Conservation (phyloP, 2,888 invertebrate genomes). For the Oxycera nigricornis region DNA sequence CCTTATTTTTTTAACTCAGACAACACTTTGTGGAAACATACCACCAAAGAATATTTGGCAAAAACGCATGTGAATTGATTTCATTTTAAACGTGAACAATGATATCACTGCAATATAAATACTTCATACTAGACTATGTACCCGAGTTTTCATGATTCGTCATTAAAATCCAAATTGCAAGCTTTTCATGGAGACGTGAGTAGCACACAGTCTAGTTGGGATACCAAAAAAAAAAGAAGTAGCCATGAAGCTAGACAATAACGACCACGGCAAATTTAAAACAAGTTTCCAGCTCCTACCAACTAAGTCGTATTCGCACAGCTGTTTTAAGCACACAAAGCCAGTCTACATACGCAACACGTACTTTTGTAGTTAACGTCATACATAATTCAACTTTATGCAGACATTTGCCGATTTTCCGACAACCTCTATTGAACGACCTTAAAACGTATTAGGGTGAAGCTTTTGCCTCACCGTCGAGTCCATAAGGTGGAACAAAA, state of each 20-base stretch:
- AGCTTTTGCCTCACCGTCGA: background rate
- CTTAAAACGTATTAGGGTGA: background rate
- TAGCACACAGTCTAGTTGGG: background rate
- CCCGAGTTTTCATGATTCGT: too few species aligned
- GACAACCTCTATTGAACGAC: background rate
- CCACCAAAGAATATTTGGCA: too few species aligned
- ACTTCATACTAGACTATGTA: too few species aligned
- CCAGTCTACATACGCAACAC: background rate
- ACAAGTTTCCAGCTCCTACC: background rate
- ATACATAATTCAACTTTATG: background rate
- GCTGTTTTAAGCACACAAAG: slow-evolving; percentile 6
- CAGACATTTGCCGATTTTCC: background rate
- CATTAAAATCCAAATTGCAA: too few species aligned
- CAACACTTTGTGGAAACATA: too few species aligned
- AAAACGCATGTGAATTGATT: too few species aligned
- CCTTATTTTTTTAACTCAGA: too few species aligned
- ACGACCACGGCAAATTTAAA: background rate
- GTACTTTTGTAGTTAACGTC: background rate
- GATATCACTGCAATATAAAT: too few species aligned
- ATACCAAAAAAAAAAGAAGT: background rate
- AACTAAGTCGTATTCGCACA: background rate
- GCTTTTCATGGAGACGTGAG: too few species aligned
- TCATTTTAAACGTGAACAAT: too few species aligned
- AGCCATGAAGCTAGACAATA: background rate
- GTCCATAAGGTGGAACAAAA: background rate